Evolutionary conservation across 2,113 vertebrate species (phyloP), one percentile per base, ranked within the genome.

Genomic region (Amblyopsis rosae): DNA sequence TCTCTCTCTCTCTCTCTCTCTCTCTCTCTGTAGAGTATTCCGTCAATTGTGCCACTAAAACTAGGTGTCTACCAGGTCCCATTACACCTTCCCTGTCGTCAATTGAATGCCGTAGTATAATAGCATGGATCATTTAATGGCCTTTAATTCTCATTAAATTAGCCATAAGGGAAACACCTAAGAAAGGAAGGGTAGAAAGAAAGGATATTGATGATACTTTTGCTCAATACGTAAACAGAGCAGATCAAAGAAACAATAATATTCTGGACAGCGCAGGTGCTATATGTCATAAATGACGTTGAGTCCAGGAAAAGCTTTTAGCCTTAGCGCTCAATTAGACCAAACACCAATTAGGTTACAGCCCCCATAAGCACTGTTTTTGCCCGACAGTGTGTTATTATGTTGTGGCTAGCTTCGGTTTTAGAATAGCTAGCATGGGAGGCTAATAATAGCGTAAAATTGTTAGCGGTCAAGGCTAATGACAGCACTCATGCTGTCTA

Each of bases 61-160:
- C 59, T 51, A 63, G 61, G 3, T 13, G 51, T 15, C 51, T 15
- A 49, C 62, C 73, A 73, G 26, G 67, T 64, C 82, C 69, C 77
- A 83, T 85, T 81, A 82, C 76, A 62, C 75, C 62, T 66, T 66
- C 65, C 49, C 76, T 73, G 81, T 82, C 74, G 81, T 82, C 76
- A 73, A 77, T 80, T 71, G 81, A 78, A 65, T 80, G 77, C 75
- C 79, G 80, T 80, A 75, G 79, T 69, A 78, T 77, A 85, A 82
- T 80, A 81, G 77, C 82, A 71, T 86, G 59, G 81, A 82, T 84
- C 78, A 80, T 78, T 82, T 86, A 83, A 86, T 87, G 80, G 75
- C 78, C 68, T 82, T 83, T 75, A 86, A 85, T 83, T 77, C 85
- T 82, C n/a, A 82, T 87, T 88, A 83, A 70, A 72, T 62, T 50